Evolutionary conservation across 2,113 vertebrate genomes (phyloP).

Genomic region (Hemiscyllium ocellatum): DNA sequence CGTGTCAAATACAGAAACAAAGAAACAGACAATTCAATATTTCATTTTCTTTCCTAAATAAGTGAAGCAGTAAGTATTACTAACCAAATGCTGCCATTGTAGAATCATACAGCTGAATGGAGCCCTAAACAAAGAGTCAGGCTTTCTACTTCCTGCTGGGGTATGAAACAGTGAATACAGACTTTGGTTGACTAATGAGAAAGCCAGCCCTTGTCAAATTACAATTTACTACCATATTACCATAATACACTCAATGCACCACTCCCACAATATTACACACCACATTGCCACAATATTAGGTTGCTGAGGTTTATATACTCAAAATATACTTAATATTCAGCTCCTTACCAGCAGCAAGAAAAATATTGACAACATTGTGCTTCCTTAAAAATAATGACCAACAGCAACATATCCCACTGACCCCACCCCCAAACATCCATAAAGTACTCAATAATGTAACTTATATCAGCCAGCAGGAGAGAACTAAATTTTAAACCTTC

Average conservation of each 20-base stretch:
- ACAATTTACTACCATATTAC: conserved; percentile 4
- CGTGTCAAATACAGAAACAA: background rate
- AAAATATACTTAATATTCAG: background rate
- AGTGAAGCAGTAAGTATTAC: conserved; percentile 1
- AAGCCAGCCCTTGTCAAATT: conserved; percentile 6
- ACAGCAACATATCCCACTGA: too few relatives aligned
- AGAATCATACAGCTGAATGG: conserved; percentile 20
- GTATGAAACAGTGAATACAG: background rate
- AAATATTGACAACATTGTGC: background rate
- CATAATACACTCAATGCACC: background rate
- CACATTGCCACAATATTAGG: background rate
- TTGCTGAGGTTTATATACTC: background rate
- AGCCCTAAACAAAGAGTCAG: conserved; percentile 26
- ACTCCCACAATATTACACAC: background rate
- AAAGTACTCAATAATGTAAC: background rate
- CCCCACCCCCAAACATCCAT: too few relatives aligned
- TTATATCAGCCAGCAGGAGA: background rate
- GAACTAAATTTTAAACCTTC: background rate
- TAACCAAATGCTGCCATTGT: background rate
- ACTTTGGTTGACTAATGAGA: conserved; percentile 21
- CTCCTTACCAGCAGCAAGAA: background rate
- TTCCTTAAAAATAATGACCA: background rate
- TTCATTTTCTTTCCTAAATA: background rate
- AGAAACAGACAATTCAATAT: background rate
- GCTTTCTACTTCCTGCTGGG: conserved; percentile 31